Evolutionary conservation across 2,797 vertebrate species (phyloP).

Genomic region (Myotis planiceps): DNA sequence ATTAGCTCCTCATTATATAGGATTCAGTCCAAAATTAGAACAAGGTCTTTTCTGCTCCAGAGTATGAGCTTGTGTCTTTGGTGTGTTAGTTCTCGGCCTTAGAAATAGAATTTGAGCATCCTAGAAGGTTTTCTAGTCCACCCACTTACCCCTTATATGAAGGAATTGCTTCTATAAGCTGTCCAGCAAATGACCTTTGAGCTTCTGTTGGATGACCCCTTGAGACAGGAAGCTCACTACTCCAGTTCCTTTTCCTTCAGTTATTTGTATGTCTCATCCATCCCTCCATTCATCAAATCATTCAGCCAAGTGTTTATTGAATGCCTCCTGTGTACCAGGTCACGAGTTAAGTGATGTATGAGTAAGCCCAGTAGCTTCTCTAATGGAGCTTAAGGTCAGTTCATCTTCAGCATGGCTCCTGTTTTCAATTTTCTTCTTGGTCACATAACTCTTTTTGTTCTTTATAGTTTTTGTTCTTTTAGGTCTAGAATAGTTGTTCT

Average conservation of each 20-base stretch:
- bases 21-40: background rate
- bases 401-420: background rate
- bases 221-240: background rate
- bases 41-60: background rate
- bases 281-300: background rate
- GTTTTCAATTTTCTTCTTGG: background rate
- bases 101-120: background rate
- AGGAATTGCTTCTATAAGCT: background rate
- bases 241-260: background rate
- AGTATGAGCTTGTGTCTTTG: background rate
- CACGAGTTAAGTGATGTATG: background rate
- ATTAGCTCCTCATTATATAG: no score
- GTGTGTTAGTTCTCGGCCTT: background rate
- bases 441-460: background rate
- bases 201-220: background rate
- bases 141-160: background rate
- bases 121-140: background rate
- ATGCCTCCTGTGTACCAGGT: background rate
- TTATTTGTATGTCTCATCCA: background rate
- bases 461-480: background rate
- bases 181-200: background rate
- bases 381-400: background rate
- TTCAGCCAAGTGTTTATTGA: background rate
- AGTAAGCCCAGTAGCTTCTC: background rate
- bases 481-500: background rate